Conservation (phyloP, 2,797 vertebrate genomes). For the Argyrosomus regius region DNA sequence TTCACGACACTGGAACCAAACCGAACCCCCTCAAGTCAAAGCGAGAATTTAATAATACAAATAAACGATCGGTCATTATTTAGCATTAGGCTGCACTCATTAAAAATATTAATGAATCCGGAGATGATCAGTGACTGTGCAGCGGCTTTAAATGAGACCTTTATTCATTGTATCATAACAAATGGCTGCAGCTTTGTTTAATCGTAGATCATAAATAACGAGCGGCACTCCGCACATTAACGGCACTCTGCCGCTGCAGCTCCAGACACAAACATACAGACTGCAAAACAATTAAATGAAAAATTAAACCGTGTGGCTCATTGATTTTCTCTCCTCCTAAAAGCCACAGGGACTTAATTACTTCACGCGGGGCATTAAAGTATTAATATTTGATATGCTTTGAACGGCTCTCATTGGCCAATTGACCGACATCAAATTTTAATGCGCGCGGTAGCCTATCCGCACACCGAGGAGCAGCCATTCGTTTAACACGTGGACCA, state of each 20-base stretch:
- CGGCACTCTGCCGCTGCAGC: neutral
- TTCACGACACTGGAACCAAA: neutral
- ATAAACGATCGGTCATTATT: constrained; percentile 30
- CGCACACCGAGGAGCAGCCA: neutral
- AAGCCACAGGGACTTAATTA: constrained; percentile 83
- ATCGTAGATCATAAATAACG: constrained; percentile 60
- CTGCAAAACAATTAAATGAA: constrained; percentile 57
- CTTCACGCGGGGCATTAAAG: constrained; percentile 76
- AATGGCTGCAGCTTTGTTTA: constrained; percentile 33
- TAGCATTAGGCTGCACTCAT: constrained; percentile 34
- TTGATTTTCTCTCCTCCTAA: constrained; percentile 68
- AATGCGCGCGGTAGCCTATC: constrained; percentile 71
- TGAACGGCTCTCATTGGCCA: constrained; percentile 70
- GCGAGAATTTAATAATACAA: constrained; percentile 22
- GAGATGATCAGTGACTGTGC: constrained; percentile 35
- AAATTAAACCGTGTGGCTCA: constrained; percentile 56
- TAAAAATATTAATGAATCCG: constrained; percentile 41
- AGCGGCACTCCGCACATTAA: constrained; percentile 1
- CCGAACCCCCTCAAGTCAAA: neutral
- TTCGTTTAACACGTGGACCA: constrained; percentile 45
- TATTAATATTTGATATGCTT: constrained; percentile 85
- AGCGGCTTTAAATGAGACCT: neutral
- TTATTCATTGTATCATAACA: constrained; percentile 26
- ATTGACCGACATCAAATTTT: constrained; percentile 79
- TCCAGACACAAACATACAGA: constrained; percentile 19